Evolutionary conservation across 2,797 vertebrate species (phyloP).

Genomic region (Pelochelys cantorii): DNA sequence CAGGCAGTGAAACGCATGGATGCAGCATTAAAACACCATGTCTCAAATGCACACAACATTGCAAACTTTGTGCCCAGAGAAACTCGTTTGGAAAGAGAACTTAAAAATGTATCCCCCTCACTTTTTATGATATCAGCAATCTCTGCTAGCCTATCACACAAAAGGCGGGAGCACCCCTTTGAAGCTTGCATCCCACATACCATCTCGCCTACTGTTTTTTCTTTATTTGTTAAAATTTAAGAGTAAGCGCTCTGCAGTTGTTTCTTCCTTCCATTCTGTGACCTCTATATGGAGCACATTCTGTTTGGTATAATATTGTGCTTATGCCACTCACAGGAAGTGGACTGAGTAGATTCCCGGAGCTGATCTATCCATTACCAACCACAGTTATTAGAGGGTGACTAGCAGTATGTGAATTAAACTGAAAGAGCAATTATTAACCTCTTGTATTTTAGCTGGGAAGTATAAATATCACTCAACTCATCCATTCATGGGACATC

Average conservation of each 20-base stretch:
- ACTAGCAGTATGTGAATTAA: background rate
- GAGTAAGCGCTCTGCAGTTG: background rate
- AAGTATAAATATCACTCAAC: background rate
- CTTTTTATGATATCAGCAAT: background rate
- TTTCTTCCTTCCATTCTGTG: background rate
- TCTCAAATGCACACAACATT: background rate
- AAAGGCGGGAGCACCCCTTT: background rate
- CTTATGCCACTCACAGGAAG: conserved; percentile 32
- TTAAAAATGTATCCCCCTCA: background rate
- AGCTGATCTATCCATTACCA: conserved; percentile 23
- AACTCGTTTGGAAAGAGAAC: background rate
- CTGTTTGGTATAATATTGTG: conserved; percentile 44
- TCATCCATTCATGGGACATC: background rate
- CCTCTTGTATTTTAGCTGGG: conserved; percentile 31
- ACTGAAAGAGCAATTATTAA: conserved; percentile 2
- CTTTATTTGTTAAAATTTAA: background rate
- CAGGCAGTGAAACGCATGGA: background rate
- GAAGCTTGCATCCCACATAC: background rate
- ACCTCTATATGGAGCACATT: conserved; percentile 27
- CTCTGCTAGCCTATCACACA: background rate
- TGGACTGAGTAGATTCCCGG: background rate
- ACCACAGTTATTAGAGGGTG: background rate
- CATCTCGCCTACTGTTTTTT: background rate
- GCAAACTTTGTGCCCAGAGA: background rate
- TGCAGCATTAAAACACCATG: background rate